phyloP scores from a whole-genome alignment of 2,797 vertebrate genomes.

The Tauraco hartlaubi region DNA sequence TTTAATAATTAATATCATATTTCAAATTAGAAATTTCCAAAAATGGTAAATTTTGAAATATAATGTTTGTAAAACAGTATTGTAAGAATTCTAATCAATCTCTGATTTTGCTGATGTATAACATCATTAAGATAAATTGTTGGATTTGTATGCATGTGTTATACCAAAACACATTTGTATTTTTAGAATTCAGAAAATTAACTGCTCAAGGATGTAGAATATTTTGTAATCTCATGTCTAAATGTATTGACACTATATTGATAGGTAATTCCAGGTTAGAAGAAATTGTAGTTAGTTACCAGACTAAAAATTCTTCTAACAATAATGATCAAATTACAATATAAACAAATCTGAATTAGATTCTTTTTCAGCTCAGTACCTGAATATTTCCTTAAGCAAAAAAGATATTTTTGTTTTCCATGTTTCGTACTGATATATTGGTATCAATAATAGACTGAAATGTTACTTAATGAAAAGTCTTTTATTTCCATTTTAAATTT shows the following conservation, averaged over 20 bases:
- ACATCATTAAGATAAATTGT: neutral
- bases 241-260: neutral
- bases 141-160: neutral
- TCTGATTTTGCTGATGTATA: neutral
- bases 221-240: neutral
- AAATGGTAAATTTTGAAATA: neutral
- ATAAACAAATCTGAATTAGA: neutral
- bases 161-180: neutral
- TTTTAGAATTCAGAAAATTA: neutral
- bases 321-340: neutral
- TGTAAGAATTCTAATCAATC: neutral
- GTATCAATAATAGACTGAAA: neutral
- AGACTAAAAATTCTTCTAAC: neutral
- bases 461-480: neutral
- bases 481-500: neutral
- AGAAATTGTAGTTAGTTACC: neutral
- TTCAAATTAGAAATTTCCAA: neutral
- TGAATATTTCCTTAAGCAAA: neutral
- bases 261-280: neutral
- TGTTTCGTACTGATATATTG: neutral
- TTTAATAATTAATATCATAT: neutral
- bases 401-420: neutral
- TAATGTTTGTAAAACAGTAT: neutral
- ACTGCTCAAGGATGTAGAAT: neutral
- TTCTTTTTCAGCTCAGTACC: neutral